Base-by-base conservation (phyloP, 1,140 invertebrate genomes). In the Drosophila truncata region DNA sequence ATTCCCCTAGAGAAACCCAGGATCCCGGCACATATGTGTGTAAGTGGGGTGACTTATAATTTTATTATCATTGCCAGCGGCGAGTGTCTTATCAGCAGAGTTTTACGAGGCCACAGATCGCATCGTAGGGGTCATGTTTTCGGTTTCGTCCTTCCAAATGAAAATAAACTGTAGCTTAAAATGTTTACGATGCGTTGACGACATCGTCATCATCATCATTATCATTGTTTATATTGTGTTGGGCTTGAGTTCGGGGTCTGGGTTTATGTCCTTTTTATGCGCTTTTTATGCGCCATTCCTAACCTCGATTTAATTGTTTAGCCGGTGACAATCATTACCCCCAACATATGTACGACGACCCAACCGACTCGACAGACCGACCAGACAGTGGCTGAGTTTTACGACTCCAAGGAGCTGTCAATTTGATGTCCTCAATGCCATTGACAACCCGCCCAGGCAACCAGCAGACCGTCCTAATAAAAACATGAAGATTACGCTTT, bases 271-370 rank as follows among this genome's bases (percentile, higher is more conserved):
- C 59, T 60, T 92, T 92, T 92, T 92, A 92, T 91, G 85, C 72
- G 82, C 62, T 91, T 91, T 92, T 92, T 92, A 92, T 91, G 88
- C 81, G 73, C 84, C 81, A 91, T 92, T 92, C 44, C 86, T 87
- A 92, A 92, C 91, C 91, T 92, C 91, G 91, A 92, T 92, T 92
- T 92, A 92, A 92, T 92, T 92, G 91, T 92, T 92, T 92, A 92
- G 85, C 91, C 91, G 91, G 91, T 92, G 91, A 92, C 91, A 92
- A 90, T 88, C 80, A 88, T 90, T 81, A 66, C 78, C 60, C 78
- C 78, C 83, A 87, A 82, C 82, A 87, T 87, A 87, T 87, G 83
- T 70, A 80, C 29, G 10, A 14, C 6, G 8, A 18, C 27, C 23
- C 44, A 7, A 10, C 23, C 6, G 14, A 8, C 42, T 14, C 6